phyloP scores from a whole-genome alignment of 2,113 vertebrate genomes.

The Boulengeromyrus knoepffleri region DNA sequence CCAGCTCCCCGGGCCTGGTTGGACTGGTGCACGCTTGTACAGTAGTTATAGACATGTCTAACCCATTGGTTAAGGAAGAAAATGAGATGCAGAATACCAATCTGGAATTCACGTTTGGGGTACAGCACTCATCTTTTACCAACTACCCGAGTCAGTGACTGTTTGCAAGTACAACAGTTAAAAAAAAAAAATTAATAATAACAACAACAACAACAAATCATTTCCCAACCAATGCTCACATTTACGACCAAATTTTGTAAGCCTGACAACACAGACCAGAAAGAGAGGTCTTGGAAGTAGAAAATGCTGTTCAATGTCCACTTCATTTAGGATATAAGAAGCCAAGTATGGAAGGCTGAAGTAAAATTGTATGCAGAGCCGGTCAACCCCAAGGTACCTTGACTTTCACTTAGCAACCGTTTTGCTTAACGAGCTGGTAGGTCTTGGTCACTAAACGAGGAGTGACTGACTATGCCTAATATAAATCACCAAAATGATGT shows the following conservation, averaged over 20 bases:
- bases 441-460: background rate
- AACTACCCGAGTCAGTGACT: background rate
- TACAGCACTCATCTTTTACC: background rate
- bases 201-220: background rate
- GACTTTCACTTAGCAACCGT: background rate
- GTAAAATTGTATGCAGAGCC: background rate
- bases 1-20: conserved; percentile 82
- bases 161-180: background rate
- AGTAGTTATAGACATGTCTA: conserved; percentile 99
- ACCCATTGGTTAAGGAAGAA: conserved; percentile 62
- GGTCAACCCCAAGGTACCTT: background rate
- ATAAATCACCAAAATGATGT: background rate
- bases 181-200: background rate
- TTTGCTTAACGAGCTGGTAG: background rate
- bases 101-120: background rate
- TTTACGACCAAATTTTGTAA: background rate
- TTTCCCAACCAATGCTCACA: background rate
- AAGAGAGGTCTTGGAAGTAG: background rate
- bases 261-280: background rate
- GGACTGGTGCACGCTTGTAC: conserved; percentile 95
- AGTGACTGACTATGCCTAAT: background rate
- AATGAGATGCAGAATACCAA: background rate
- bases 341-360: background rate
- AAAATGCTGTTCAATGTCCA: background rate
- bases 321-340: background rate